Percentiles rank a stretch among this genome's conserved stretches.
Conservation (phyloP, 2,888 invertebrate species). For the Oegoconia quadripuncta region DNA sequence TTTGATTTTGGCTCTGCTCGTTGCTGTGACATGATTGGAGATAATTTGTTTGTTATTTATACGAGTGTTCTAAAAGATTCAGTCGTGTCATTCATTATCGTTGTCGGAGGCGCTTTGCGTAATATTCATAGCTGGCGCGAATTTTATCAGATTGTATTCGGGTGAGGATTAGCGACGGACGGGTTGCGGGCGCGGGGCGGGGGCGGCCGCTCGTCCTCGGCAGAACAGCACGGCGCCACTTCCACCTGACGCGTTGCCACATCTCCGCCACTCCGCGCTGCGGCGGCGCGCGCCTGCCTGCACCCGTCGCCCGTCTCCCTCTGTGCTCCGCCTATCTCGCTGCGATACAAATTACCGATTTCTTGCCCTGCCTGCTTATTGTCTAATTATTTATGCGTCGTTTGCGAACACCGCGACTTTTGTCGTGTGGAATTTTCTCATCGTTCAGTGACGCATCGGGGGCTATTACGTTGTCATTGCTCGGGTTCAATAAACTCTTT, state of each 20-base stretch:
- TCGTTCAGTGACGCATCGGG: constrained; percentile 57
- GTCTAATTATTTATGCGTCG: constrained; percentile 77
- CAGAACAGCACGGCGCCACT: constrained; percentile 65
- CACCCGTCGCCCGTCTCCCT: constrained; percentile 67
- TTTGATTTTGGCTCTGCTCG: constrained; percentile 45
- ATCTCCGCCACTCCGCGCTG: constrained; percentile 53
- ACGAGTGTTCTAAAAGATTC: constrained; percentile 41
- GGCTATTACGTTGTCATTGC: constrained; percentile 55
- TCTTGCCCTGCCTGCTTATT: constrained; percentile 75
- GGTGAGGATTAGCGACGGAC: constrained; percentile 69
- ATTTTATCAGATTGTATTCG: constrained; percentile 77
- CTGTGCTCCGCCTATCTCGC: constrained; percentile 68
- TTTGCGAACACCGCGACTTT: constrained; percentile 60
- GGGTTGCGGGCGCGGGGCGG: constrained; percentile 46
- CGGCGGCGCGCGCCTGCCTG: constrained; percentile 57
- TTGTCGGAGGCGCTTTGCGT: constrained; percentile 70
- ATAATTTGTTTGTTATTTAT: constrained; percentile 53
- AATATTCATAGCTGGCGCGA: constrained; percentile 78
- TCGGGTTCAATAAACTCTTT: constrained; percentile 68
- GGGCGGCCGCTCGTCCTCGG: constrained; percentile 60
- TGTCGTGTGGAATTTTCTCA: constrained; percentile 65
- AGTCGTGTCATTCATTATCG: constrained; percentile 72
- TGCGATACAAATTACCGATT: constrained; percentile 76
- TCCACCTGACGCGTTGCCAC: constrained; percentile 78
- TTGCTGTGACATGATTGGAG: constrained; percentile 43